A percentile compares a stretch with the other conserved stretches of the same genome.
Conservation (phyloP, 2,888 invertebrate genomes). For the Scaptomyza reducta region DNA sequence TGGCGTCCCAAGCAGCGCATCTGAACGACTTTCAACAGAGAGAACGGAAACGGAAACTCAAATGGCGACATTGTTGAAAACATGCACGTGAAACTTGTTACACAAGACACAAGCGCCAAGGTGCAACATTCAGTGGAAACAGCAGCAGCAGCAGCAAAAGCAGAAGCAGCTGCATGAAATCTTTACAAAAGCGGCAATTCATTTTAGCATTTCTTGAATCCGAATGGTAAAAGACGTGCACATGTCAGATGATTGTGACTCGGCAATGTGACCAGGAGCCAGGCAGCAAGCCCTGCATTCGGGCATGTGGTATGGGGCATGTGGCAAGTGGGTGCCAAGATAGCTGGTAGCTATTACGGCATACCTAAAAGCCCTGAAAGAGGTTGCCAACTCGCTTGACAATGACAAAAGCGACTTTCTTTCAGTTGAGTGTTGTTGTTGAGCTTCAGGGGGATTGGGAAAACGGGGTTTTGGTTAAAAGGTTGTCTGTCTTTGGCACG, state of each 20-base stretch:
- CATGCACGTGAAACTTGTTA: constrained; percentile 79
- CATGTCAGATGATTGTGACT: constrained; percentile 67
- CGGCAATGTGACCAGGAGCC: constrained; percentile 17
- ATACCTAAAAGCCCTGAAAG: constrained; percentile 52
- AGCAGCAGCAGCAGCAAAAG: constrained; percentile 16
- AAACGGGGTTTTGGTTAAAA: not conserved
- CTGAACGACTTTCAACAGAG: constrained; percentile 53
- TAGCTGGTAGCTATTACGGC: constrained; percentile 44
- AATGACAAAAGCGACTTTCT: constrained; percentile 53
- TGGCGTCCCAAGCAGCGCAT: constrained; percentile 45
- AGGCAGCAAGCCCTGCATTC: not conserved
- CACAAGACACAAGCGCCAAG: constrained; percentile 42
- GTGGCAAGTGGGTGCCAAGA: constrained; percentile 41
- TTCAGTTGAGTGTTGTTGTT: constrained; percentile 8
- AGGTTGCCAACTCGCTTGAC: constrained; percentile 52
- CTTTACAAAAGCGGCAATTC: constrained; percentile 77
- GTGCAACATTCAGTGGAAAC: constrained; percentile 28
- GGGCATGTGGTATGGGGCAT: not conserved
- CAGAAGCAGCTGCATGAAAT: constrained; percentile 65
- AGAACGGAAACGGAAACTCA: constrained; percentile 57
- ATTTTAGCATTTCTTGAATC: constrained; percentile 71
- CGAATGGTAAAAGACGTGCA: constrained; percentile 65
- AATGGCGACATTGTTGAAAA: constrained; percentile 75
- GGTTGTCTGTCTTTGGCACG: constrained; percentile 14
- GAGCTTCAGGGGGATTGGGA: not conserved